These are phyloP conservation scores for Antechinus stuartii DNA, from an alignment of 2,113 vertebrate species.

Conservation along the genomic window DNA sequence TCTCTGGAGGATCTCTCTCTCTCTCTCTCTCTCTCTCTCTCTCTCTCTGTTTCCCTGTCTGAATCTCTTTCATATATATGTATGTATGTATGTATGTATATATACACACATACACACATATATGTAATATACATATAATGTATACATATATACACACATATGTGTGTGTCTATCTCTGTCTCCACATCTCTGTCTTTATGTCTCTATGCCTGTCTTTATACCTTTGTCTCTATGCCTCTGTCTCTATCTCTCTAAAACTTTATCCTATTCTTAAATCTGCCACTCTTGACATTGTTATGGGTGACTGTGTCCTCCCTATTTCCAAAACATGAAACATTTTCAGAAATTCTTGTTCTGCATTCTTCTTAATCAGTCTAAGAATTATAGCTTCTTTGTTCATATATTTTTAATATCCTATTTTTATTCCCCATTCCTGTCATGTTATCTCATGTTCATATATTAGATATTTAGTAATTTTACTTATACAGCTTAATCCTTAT, in stretches of 20 bases:
- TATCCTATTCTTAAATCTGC: background rate
- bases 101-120: background rate
- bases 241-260: background rate
- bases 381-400: background rate
- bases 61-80: too few relatives aligned
- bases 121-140: too few relatives aligned
- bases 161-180: too few relatives aligned
- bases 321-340: background rate
- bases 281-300: background rate
- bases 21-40: too few relatives aligned
- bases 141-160: background rate
- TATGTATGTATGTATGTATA: background rate
- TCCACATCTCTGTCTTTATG: too few relatives aligned
- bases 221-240: too few relatives aligned
- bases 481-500: background rate
- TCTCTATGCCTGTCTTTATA: too few relatives aligned
- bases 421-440: background rate
- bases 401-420: background rate
- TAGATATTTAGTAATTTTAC: background rate
- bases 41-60: too few relatives aligned
- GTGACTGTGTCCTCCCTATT: background rate
- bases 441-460: background rate
- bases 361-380: background rate
- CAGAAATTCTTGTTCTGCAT: background rate
- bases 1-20: background rate